Base-by-base conservation (phyloP, 2,797 vertebrate genomes). In the Sebastiscus albofasciatus region DNA sequence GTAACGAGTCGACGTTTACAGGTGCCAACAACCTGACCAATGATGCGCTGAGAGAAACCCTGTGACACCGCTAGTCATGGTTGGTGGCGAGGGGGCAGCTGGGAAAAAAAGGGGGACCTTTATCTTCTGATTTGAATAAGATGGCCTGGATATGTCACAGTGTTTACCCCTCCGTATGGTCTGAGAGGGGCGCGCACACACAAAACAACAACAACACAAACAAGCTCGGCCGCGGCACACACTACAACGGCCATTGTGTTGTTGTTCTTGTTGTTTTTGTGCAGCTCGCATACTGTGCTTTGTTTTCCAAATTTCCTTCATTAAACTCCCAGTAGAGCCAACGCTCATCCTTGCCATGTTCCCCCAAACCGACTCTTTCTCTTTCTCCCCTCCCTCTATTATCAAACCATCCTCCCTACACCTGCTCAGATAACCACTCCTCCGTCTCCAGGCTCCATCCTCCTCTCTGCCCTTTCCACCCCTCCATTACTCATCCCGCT, bases 61-160 rank as follows among this genome's bases (percentile, higher is more conserved):
- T 20, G 66, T 77, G 83, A 96, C 46, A 94, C 92, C 82, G 82
- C 91, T 91, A 96, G 94, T 94, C 88, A 91, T 93, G 89, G 92
- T 94, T 95, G 94, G 92, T 93, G 94, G 95, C 92, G 93, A 94
- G 89, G 93, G 95, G 97, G 96, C 96, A 97, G 97, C 97, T 97
- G 97, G 95, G 96, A 88, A 93, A 94, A 7, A 95, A 18, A 95
- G 94, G 94, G 96, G 96, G 96, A 96, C 96, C 96, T 97, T 97
- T 97, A 97, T 96, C 94, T 96, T 94, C 95, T 96, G 96, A 97
- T 98, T 98, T 99, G 97, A 99, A 99, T 98, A 97, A 99, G 97
- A 97, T 98, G 97, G 96, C 97, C 97, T 98, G 97, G 97, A 97
- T 98, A 97, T 98, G 97, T 97, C 96, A 97, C 94, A 96, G 95